These are phyloP conservation scores for Gephyroberyx darwinii DNA, from an alignment of 2,797 vertebrate genomes.

Conservation along the genomic window DNA sequence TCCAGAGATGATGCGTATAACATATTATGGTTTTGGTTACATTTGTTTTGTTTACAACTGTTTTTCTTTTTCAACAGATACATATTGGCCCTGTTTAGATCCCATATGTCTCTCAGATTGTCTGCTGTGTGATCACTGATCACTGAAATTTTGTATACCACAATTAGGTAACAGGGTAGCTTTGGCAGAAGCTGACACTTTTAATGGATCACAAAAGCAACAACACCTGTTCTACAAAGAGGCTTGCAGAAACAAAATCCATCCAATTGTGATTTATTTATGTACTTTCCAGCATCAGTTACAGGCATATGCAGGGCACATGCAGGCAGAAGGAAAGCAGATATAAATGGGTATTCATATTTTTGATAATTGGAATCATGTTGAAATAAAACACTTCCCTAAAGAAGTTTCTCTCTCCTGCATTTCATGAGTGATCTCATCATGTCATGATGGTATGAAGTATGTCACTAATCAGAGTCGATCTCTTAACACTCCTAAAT, in stretches of 20 bases:
- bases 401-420: slow-evolving; percentile 3
- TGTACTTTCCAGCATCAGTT: slow-evolving; percentile 50
- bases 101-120: no score
- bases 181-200: not conserved
- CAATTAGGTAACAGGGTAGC: no score
- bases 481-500: slow-evolving; percentile 73
- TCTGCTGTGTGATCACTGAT: no score
- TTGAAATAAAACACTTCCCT: slow-evolving; percentile 25
- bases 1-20: no score
- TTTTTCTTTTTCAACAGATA: no score
- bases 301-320: slow-evolving; percentile 50
- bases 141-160: no score
- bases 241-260: not conserved
- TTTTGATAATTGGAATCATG: not conserved
- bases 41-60: no score
- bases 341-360: slow-evolving; percentile 6
- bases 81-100: no score
- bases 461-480: slow-evolving; percentile 49
- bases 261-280: slow-evolving; percentile 53
- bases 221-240: slow-evolving; percentile 22
- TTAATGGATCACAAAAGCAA: slow-evolving; percentile 32
- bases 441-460: slow-evolving; percentile 12
- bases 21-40: no score
- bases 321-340: slow-evolving; percentile 3
- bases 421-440: slow-evolving; percentile 14